Percentiles rank a stretch among this genome's conserved stretches.
These are phyloP conservation scores for Copidosoma floridanum DNA, from an alignment of 1,140 invertebrate species.

Conservation along the genomic window DNA sequence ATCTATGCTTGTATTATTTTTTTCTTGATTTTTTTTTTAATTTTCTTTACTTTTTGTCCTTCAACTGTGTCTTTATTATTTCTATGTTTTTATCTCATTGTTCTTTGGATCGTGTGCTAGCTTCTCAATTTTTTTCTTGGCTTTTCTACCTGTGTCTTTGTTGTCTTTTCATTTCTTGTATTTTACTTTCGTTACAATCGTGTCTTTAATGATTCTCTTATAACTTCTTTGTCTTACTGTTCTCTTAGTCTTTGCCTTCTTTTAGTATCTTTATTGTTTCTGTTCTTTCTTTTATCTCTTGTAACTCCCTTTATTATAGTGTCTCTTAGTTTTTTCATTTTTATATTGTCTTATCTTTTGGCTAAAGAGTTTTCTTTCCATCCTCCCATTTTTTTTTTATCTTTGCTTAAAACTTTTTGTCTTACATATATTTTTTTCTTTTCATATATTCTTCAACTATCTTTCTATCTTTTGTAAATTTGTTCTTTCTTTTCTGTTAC, in stretches of 20 bases:
- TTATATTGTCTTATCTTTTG: slow-evolving; percentile 10
- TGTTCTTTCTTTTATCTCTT: slow-evolving; percentile 2
- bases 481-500: neutral
- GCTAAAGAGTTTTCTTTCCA: neutral
- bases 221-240: neutral
- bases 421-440: slow-evolving; percentile 1
- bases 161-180: slow-evolving; percentile 9
- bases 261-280: neutral
- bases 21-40: neutral
- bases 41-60: neutral
- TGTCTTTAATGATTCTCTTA: neutral
- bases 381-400: slow-evolving; percentile 1
- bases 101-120: neutral
- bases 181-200: neutral
- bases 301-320: slow-evolving; percentile 3
- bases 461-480: neutral
- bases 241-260: slow-evolving; percentile 9
- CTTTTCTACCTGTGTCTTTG: slow-evolving; percentile 7
- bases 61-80: neutral
- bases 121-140: neutral
- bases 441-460: neutral
- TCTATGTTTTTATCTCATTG: neutral
- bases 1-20: too few relatives aligned
- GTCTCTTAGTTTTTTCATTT: slow-evolving; percentile 7
- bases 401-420: slow-evolving; percentile 3